These are phyloP conservation scores for Pentamera pediparva DNA, from an alignment of 53 echinoderm and acorn worm species.

Conservation along the genomic window DNA sequence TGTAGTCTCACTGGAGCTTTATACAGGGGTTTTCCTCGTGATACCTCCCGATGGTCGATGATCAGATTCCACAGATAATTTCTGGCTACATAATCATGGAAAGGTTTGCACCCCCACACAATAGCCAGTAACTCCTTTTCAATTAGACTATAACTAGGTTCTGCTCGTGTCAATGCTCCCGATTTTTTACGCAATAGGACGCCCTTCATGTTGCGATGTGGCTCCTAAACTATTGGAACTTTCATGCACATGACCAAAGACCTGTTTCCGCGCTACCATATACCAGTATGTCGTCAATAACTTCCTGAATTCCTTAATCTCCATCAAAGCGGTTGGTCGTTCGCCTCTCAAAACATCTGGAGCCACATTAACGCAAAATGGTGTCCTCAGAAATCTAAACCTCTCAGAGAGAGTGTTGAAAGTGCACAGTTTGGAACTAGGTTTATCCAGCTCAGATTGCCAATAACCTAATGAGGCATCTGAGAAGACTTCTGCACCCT, in stretches of 20 bases:
- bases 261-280: too few relatives aligned
- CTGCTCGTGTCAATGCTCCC: neutral
- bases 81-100: neutral
- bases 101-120: neutral
- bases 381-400: neutral
- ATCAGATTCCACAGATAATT: neutral
- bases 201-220: neutral
- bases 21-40: neutral
- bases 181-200: neutral
- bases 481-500: neutral
- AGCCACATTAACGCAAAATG: neutral
- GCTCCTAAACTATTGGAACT: neutral
- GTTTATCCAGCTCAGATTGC: neutral
- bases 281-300: neutral
- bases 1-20: slow-evolving; percentile 5
- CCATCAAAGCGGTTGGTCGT: neutral
- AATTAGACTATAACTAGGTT: neutral
- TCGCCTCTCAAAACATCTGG: neutral
- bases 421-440: neutral
- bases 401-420: neutral
- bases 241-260: neutral
- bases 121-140: neutral
- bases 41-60: slow-evolving; percentile 8
- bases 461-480: too few relatives aligned
- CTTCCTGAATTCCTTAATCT: neutral